Evolutionary conservation across 2,797 vertebrate species (phyloP).

Genomic region (Mastacembelus armatus): DNA sequence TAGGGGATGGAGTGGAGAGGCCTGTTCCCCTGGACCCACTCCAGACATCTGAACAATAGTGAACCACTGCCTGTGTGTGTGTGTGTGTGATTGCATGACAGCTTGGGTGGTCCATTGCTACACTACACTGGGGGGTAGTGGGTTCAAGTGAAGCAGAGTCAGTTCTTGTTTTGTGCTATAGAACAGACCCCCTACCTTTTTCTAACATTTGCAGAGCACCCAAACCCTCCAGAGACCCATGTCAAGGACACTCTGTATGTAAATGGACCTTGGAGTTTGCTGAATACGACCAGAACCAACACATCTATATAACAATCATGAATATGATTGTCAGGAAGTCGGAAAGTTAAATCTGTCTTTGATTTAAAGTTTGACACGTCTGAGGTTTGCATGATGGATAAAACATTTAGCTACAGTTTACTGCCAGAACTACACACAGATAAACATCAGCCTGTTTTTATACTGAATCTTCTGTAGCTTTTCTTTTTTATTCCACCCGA

Average conservation of each 20-base stretch:
- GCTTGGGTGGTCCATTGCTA: constrained; percentile 64
- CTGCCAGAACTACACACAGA: too few relatives aligned
- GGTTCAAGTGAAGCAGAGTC: constrained; percentile 51
- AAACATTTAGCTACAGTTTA: too few relatives aligned
- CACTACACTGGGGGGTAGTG: background rate
- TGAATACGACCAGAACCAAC: constrained; percentile 5
- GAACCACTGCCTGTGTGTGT: constrained; percentile 32
- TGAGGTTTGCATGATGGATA: too few relatives aligned
- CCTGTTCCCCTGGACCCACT: constrained; percentile 59
- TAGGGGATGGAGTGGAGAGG: constrained; percentile 51
- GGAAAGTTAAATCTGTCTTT: background rate
- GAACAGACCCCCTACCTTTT: constrained; percentile 33
- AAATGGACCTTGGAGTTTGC: background rate
- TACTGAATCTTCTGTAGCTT: too few relatives aligned
- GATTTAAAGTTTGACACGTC: background rate
- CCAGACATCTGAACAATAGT: constrained; percentile 66
- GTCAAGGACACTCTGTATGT: constrained; percentile 2
- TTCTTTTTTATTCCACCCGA: too few relatives aligned
- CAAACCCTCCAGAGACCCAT: constrained; percentile 12
- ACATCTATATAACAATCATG: too few relatives aligned
- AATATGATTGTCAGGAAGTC: too few relatives aligned
- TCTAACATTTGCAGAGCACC: constrained; percentile 38
- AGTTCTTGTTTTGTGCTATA: constrained; percentile 37
- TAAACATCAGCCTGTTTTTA: too few relatives aligned
- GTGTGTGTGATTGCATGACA: constrained; percentile 35